Base-by-base conservation (phyloP, 2,113 vertebrate species). In the Mustela nigripes region DNA sequence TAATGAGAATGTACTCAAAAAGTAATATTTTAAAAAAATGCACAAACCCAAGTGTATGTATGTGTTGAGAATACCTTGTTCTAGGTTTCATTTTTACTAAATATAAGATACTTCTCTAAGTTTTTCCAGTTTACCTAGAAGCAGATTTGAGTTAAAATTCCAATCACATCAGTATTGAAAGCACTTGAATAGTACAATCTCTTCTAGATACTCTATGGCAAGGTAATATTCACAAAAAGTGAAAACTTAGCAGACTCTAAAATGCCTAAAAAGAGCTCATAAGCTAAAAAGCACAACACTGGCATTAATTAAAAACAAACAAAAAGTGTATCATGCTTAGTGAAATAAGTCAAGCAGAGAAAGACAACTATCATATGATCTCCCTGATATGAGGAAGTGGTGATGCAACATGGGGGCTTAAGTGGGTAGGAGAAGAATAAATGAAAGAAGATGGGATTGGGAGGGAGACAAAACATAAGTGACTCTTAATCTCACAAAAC, bases 1-100 rank as follows among this genome's bases (percentile, higher is more conserved):
- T 58, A 33, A 74, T 60, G 60, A 86, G 22, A 71, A n/a, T 90
- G 24, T 67, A 94, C n/a, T 92, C 14, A 79, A 88, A 39, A 92
- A 95, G 39, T 65, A 85, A 8, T 48, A 65, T 69, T 90, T 88
- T 31, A 50, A 14, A 31, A 92, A 60, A 91, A 73, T 67, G 10
- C 15, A 56, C 2, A 86, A 12, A 56, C 7, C 45, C 2, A n/a
- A 7, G 58, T 15, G 0, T 45, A 1, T 45, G n/a, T 82, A 31
- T 78, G 16, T 76, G 58, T n/a, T 83, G 50, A 76, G 18, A 90
- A 90, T 15, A 79, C 31, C 56, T 15, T 14, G 56, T 14, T 91
- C 12, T 78, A 19, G 83, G 15, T 80, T 21, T 56, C 28, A 91
- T 81, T 76, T 96, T 26, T 33, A 71, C 65, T 93, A 84, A 96